phyloP scores from a whole-genome alignment of 2,888 invertebrate genomes.

The Xylota segnis region DNA sequence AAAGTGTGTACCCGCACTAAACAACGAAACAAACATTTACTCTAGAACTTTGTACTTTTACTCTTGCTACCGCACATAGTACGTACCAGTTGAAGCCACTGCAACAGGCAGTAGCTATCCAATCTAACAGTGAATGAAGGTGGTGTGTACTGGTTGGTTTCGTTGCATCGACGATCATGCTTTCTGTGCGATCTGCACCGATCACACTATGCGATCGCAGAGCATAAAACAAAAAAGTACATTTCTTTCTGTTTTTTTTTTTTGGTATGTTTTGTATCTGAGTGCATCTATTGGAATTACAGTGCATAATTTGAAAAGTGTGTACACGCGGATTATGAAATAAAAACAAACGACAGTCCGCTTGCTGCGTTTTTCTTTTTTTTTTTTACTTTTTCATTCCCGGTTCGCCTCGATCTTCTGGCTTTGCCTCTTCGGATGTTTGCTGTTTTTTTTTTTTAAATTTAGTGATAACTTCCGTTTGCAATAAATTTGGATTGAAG shows the following conservation, averaged over 20 bases:
- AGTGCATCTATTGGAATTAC: slow-evolving; percentile 59
- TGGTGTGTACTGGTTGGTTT: slow-evolving; percentile 13
- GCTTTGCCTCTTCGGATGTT: slow-evolving; percentile 34
- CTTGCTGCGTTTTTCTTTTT: slow-evolving; percentile 40
- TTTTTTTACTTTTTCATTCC: no score
- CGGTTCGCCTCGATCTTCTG: slow-evolving; percentile 37
- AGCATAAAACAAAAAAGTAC: slow-evolving; percentile 10
- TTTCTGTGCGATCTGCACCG: slow-evolving; percentile 8
- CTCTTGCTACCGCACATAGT: slow-evolving; percentile 44
- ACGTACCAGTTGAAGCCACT: neutral
- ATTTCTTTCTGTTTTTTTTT: slow-evolving; percentile 14
- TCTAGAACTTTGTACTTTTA: slow-evolving; percentile 56
- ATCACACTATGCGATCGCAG: slow-evolving; percentile 16
- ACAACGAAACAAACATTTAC: slow-evolving; percentile 42
- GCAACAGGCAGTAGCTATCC: neutral
- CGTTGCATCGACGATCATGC: slow-evolving; percentile 20
- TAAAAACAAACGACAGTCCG: slow-evolving; percentile 27
- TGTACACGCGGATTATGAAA: slow-evolving; percentile 44
- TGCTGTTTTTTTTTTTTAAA: slow-evolving; percentile 20
- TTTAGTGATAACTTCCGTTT: slow-evolving; percentile 74
- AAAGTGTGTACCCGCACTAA: slow-evolving; percentile 61
- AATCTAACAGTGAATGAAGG: slow-evolving; percentile 22
- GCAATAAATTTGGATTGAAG: slow-evolving; percentile 72
- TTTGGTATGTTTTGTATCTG: slow-evolving; percentile 5
- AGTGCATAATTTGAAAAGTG: slow-evolving; percentile 54